Conservation (phyloP, 2,888 invertebrate species). For the Agriotes lineatus region DNA sequence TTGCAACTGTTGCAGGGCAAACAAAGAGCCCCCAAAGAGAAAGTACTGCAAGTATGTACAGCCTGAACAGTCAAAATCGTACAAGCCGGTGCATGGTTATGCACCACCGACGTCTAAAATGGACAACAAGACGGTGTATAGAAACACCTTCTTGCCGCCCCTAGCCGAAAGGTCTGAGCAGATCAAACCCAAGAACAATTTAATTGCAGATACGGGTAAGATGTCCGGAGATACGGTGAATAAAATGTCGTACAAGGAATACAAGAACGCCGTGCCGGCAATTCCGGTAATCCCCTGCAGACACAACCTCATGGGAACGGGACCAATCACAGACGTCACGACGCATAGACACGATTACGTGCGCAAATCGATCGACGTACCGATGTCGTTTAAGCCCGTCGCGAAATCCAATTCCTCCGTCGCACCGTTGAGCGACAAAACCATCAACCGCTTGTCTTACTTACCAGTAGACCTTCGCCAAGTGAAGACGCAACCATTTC, state of each 20-base stretch:
- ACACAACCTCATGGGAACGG: slow-evolving; percentile 70
- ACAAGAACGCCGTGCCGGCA: slow-evolving; percentile 65
- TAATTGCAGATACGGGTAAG: slow-evolving; percentile 51
- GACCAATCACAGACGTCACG: slow-evolving; percentile 74
- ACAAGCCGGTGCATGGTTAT: slow-evolving; percentile 6
- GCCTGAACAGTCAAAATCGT: slow-evolving; percentile 23
- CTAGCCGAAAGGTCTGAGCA: slow-evolving; percentile 51
- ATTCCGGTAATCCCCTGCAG: slow-evolving; percentile 67
- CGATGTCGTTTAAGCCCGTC: slow-evolving; percentile 65
- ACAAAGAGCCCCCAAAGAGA: background rate
- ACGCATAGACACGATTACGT: slow-evolving; percentile 76
- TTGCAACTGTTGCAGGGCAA: slow-evolving; percentile 8
- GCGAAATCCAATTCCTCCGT: slow-evolving; percentile 63
- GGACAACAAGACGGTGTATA: slow-evolving; percentile 33
- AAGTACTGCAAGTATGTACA: slow-evolving; percentile 32
- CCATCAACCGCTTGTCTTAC: slow-evolving; percentile 38
- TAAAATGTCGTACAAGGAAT: slow-evolving; percentile 71
- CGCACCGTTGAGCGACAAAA: slow-evolving; percentile 59
- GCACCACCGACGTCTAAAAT: slow-evolving; percentile 6
- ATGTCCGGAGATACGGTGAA: slow-evolving; percentile 64
- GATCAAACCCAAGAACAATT: slow-evolving; percentile 55
- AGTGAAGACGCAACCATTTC: slow-evolving; percentile 4
- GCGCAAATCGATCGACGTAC: slow-evolving; percentile 67
- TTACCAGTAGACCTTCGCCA: slow-evolving; percentile 9
- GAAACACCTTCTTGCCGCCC: slow-evolving; percentile 4